Percentiles rank a stretch among this genome's conserved stretches.
Evolutionary conservation across 1,140 invertebrate species (phyloP).

Genomic region (Magallana angulata): DNA sequence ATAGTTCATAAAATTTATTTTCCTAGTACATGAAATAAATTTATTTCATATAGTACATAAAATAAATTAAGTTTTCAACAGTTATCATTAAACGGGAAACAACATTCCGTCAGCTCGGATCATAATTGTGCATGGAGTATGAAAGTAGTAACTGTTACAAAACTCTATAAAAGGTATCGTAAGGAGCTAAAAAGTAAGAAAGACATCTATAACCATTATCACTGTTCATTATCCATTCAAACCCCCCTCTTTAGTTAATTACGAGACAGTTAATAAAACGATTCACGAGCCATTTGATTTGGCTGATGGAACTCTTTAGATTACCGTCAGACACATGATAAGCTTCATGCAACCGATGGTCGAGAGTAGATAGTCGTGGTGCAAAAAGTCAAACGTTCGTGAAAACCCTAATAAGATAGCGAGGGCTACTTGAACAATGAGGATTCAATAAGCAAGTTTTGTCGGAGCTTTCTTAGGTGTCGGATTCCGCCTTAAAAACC

Average conservation of each 20-base stretch:
- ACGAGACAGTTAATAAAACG: background rate
- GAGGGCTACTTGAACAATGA: background rate
- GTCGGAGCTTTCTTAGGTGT: background rate
- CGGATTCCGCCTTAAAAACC: background rate
- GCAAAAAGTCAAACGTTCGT: constrained; percentile 25
- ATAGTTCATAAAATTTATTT: too few relatives aligned
- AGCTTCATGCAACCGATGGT: background rate
- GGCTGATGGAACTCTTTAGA: background rate
- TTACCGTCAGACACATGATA: background rate
- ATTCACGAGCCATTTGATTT: constrained; percentile 8
- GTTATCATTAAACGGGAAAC: too few relatives aligned
- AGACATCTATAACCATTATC: background rate
- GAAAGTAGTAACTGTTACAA: too few relatives aligned
- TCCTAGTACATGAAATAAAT: too few relatives aligned
- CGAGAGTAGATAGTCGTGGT: background rate
- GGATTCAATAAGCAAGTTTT: constrained; percentile 3
- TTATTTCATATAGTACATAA: too few relatives aligned
- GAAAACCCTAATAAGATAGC: constrained; percentile 15
- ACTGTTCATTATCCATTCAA: background rate
- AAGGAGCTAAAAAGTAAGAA: too few relatives aligned
- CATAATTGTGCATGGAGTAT: too few relatives aligned
- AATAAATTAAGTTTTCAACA: too few relatives aligned
- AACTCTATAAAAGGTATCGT: too few relatives aligned
- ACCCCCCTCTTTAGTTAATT: background rate
- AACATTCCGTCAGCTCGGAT: too few relatives aligned